These are phyloP conservation scores for Leistus spinibarbis DNA, from an alignment of 2,888 invertebrate species.

Conservation along the genomic window DNA sequence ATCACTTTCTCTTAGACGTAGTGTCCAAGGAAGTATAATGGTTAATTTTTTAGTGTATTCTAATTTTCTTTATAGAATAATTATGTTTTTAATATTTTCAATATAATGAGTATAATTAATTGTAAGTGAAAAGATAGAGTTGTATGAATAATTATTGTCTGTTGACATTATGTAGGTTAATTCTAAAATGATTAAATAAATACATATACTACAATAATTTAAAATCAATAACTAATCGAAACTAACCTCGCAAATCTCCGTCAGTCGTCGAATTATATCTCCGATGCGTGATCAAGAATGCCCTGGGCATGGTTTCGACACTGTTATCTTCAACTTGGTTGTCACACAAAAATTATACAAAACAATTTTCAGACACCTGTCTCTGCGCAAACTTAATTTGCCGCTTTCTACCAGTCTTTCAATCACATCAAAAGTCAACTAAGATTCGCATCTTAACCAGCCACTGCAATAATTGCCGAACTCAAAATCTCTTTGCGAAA, in stretches of 20 bases:
- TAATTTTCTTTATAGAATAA: too few relatives aligned
- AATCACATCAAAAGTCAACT: slow-evolving; percentile 13
- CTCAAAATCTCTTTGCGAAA: background rate
- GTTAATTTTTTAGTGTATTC: too few relatives aligned
- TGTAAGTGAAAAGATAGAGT: too few relatives aligned
- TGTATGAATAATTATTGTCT: too few relatives aligned
- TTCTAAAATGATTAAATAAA: background rate
- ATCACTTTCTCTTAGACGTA: too few relatives aligned
- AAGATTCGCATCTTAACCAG: slow-evolving; percentile 1
- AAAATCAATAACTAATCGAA: background rate
- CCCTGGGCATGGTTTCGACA: slow-evolving; percentile 62
- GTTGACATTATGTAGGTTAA: too few relatives aligned
- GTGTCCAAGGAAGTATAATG: too few relatives aligned
- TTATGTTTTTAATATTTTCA: too few relatives aligned
- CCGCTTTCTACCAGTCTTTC: background rate
- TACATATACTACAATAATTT: background rate
- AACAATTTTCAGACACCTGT: slow-evolving; percentile 27
- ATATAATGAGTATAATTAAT: too few relatives aligned
- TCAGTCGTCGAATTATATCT: slow-evolving; percentile 59
- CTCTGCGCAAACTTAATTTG: slow-evolving; percentile 9
- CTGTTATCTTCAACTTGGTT: background rate
- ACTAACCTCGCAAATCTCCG: slow-evolving; percentile 55
- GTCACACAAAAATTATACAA: slow-evolving; percentile 2
- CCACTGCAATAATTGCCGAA: background rate
- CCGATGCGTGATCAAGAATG: slow-evolving; percentile 68